Conservation (phyloP, 2,888 invertebrate species). For the Nomada flava region DNA sequence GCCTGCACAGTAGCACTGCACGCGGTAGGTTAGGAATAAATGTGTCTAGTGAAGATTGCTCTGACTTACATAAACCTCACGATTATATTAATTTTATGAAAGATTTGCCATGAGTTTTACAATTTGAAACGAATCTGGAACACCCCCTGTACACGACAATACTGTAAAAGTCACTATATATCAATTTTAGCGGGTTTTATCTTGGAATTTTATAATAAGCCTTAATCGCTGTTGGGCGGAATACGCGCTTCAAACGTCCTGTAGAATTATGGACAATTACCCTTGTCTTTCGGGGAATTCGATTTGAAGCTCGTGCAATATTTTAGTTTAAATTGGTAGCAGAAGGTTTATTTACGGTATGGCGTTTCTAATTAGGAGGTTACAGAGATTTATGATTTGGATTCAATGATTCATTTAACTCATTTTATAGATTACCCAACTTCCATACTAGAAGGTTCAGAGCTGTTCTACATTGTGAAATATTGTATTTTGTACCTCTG, state of each 20-base stretch:
- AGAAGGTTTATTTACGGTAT: constrained; percentile 1
- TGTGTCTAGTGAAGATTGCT: too few relatives aligned
- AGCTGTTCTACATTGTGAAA: too few relatives aligned
- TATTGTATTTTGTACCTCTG: too few relatives aligned
- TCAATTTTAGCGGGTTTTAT: constrained; percentile 34
- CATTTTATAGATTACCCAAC: too few relatives aligned
- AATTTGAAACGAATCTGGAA: not conserved
- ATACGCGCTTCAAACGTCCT: constrained; percentile 26
- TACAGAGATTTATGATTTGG: not conserved
- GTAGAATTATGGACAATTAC: constrained; percentile 46
- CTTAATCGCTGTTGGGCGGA: constrained; percentile 14
- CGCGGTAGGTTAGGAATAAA: too few relatives aligned
- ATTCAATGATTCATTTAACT: too few relatives aligned
- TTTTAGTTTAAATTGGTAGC: not conserved
- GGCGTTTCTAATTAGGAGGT: not conserved
- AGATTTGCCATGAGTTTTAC: too few relatives aligned
- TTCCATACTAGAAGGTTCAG: too few relatives aligned
- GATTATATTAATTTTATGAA: too few relatives aligned
- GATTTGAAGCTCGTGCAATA: not conserved
- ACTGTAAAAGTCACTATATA: constrained; percentile 21
- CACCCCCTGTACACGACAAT: constrained; percentile 20
- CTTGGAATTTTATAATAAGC: constrained; percentile 64
- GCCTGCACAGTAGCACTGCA: too few relatives aligned
- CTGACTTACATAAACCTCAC: too few relatives aligned
- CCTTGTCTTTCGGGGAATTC: constrained; percentile 65